These are phyloP conservation scores for Halichondria panicea DNA, from an alignment of 37 sponge, comb jelly and placozoan species.

Conservation along the genomic window DNA sequence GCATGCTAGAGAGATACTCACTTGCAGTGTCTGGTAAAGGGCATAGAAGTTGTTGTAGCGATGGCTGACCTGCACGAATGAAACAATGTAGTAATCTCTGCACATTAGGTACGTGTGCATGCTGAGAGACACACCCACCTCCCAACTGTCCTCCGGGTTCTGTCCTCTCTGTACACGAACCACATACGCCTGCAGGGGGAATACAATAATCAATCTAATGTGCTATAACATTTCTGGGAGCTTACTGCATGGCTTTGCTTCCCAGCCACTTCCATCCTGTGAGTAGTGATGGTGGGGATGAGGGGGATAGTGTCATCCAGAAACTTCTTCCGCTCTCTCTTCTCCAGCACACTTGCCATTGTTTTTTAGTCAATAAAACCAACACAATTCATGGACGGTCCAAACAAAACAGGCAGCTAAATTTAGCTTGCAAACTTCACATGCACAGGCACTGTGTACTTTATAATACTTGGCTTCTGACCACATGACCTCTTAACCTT, in stretches of 20 bases:
- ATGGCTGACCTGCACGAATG: conserved; percentile 46
- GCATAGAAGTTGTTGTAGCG: conserved; percentile 78
- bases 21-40: conserved; percentile 50
- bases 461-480: no score
- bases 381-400: no score
- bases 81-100: no score
- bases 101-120: no score
- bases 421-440: no score
- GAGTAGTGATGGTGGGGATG: conserved; percentile 26
- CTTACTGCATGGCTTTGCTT: conserved; percentile 62
- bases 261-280: conserved; percentile 22
- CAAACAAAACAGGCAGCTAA: no score
- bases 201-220: not conserved
- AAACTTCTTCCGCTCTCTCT: conserved; percentile 26
- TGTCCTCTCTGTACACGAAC: conserved; percentile 63
- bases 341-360: conserved; percentile 40
- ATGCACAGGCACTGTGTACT: no score
- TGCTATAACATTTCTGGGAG: not conserved
- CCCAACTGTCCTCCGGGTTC: conserved; percentile 52
- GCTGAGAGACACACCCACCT: conserved; percentile 25
- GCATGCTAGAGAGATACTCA: not conserved
- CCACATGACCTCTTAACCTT: no score
- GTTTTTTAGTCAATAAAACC: no score
- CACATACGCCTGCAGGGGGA: conserved; percentile 61
- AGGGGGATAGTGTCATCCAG: conserved; percentile 78